A percentile compares a stretch with the other conserved stretches of the same genome.
Conservation (phyloP, 2,888 invertebrate species). For the Scrobipalpa costella region DNA sequence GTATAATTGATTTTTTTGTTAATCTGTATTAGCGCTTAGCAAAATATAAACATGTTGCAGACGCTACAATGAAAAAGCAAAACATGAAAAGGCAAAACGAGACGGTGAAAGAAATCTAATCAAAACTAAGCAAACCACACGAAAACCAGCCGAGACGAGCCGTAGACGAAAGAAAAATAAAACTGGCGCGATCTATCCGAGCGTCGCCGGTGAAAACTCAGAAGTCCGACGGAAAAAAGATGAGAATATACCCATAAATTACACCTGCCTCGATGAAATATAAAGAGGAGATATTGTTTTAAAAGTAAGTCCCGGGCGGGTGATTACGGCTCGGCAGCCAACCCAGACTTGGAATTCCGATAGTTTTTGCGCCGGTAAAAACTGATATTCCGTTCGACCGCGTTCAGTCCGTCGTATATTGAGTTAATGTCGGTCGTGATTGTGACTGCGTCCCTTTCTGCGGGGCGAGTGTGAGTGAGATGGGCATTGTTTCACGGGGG, state of each 20-base stretch:
- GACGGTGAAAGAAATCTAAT: conserved; percentile 67
- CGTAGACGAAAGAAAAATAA: conserved; percentile 77
- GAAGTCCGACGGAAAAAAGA: conserved; percentile 57
- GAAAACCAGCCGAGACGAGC: conserved; percentile 62
- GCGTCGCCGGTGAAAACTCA: conserved; percentile 63
- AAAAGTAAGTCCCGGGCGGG: conserved; percentile 69
- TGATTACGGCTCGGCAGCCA: conserved; percentile 70
- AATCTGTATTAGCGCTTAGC: conserved; percentile 54
- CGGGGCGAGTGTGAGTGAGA: conserved; percentile 58
- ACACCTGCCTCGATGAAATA: conserved; percentile 74
- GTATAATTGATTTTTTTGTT: conserved; percentile 70
- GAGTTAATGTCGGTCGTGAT: conserved; percentile 79
- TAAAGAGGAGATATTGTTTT: conserved; percentile 75
- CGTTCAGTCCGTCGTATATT: conserved; percentile 72
- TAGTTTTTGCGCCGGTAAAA: conserved; percentile 79
- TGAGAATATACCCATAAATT: conserved; percentile 65
- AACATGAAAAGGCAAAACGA: conserved; percentile 46
- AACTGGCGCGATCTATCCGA: conserved; percentile 66
- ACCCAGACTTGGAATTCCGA: conserved; percentile 75
- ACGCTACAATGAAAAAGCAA: conserved; percentile 13
- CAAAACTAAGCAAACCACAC: conserved; percentile 69
- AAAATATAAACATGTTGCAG: conserved; percentile 33
- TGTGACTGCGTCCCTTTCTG: conserved; percentile 61
- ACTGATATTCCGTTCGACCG: conserved; percentile 76
- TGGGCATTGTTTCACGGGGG: conserved; percentile 64